Evolutionary conservation across 2,888 invertebrate genomes (phyloP).

Genomic region (Trichacis sp.): DNA sequence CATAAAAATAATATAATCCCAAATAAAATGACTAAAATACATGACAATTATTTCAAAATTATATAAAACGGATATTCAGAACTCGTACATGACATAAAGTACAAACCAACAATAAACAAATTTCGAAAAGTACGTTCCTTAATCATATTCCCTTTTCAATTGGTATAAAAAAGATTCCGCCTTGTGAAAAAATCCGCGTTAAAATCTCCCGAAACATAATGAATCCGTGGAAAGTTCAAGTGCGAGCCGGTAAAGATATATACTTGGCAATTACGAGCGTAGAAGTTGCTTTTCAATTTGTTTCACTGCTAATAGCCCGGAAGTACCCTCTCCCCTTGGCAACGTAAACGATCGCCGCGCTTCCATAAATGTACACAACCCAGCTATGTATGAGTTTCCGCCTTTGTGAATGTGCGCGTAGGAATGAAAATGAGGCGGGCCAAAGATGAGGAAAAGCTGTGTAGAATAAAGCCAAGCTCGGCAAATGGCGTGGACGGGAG

Average conservation of each 20-base stretch:
- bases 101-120: too few species aligned
- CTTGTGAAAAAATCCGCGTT: conserved; percentile 17
- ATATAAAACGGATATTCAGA: too few species aligned
- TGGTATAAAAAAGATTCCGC: too few species aligned
- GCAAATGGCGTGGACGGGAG: not conserved
- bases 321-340: conserved; percentile 39
- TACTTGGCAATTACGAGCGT: conserved; percentile 35
- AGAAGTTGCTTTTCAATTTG: conserved; percentile 44
- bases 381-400: not conserved
- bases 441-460: conserved; percentile 30
- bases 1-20: too few species aligned
- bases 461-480: not conserved
- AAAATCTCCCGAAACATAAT: not conserved
- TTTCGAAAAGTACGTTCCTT: too few species aligned
- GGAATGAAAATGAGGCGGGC: conserved; percentile 36
- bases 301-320: conserved; percentile 42
- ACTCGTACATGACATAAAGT: too few species aligned
- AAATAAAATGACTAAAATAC: too few species aligned
- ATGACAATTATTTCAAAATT: too few species aligned
- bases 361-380: conserved; percentile 9
- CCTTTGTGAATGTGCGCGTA: conserved; percentile 10
- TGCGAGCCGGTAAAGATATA: conserved; percentile 28
- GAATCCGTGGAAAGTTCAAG: conserved; percentile 18
- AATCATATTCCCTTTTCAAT: too few species aligned
- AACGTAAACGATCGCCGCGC: conserved; percentile 34